Percentiles rank a stretch among this genome's conserved stretches.
Conservation (phyloP, 1,140 invertebrate genomes). For the Lepidurus arcticus region DNA sequence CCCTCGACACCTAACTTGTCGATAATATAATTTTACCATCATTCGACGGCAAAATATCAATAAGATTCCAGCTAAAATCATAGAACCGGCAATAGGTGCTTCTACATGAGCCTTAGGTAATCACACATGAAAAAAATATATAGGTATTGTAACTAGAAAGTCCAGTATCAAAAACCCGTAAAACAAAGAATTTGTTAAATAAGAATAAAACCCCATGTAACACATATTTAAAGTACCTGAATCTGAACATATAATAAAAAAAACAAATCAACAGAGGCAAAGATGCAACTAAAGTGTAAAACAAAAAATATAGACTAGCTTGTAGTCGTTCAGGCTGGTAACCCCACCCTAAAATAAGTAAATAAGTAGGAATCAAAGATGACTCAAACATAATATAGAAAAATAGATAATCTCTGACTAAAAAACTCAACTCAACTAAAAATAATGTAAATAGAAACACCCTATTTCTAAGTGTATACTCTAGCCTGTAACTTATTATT, state of each 20-base stretch:
- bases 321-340: slow-evolving; percentile 36
- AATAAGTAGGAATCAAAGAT: slow-evolving; percentile 55
- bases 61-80: too few species aligned
- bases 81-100: too few species aligned
- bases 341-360: slow-evolving; percentile 60
- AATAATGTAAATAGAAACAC: slow-evolving; percentile 50
- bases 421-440: slow-evolving; percentile 46
- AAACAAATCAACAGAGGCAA: slow-evolving; percentile 55
- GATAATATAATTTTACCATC: too few species aligned
- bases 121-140: slow-evolving; percentile 44
- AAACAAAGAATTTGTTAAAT: slow-evolving; percentile 48
- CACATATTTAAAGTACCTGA: slow-evolving; percentile 42
- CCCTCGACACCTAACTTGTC: too few species aligned
- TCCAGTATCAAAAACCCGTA: too few species aligned
- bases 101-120: too few species aligned
- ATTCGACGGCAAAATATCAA: too few species aligned
- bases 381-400: slow-evolving; percentile 63
- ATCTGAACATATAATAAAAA: slow-evolving; percentile 45
- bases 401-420: slow-evolving; percentile 51
- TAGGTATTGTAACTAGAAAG: slow-evolving; percentile 64
- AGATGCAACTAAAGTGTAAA: slow-evolving; percentile 57
- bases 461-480: slow-evolving; percentile 44
- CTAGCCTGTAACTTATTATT: too few species aligned
- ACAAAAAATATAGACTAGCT: slow-evolving; percentile 51
- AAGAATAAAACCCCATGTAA: slow-evolving; percentile 43